Percentiles rank a stretch among this genome's conserved stretches.
Conservation (phyloP, 2,888 invertebrate genomes). For the Theristus sp. region DNA sequence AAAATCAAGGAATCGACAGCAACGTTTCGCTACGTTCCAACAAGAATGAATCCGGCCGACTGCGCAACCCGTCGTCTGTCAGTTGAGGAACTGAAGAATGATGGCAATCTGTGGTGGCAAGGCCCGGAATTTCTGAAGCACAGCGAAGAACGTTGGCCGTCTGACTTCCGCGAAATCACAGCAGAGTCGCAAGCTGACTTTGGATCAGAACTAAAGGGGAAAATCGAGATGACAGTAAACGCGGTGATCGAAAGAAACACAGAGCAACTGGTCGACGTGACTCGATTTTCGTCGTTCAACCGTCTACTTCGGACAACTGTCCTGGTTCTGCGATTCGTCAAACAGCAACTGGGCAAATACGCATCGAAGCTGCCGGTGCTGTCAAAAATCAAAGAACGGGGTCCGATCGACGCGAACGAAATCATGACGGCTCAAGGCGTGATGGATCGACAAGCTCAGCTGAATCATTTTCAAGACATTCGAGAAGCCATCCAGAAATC, state of each 20-base stretch:
- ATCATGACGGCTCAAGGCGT: background rate
- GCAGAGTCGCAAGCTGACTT: background rate
- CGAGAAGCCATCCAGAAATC: no score
- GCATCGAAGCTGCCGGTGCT: background rate
- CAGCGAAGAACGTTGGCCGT: background rate
- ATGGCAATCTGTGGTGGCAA: background rate
- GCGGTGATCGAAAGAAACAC: background rate
- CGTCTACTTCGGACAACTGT: background rate
- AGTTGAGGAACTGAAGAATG: background rate
- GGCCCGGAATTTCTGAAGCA: background rate
- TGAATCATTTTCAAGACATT: background rate
- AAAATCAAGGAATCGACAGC: background rate
- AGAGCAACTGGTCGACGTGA: background rate
- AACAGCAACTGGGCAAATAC: background rate
- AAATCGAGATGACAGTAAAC: background rate
- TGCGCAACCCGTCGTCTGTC: background rate
- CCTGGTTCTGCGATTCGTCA: background rate
- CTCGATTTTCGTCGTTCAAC: background rate
- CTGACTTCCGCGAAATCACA: background rate
- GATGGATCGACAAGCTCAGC: background rate
- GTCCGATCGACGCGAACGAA: background rate
- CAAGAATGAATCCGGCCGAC: background rate
- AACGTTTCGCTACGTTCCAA: background rate
- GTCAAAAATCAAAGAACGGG: background rate
- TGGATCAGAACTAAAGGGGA: background rate